These are phyloP conservation scores for Mamestra brassicae DNA, from an alignment of 2,888 invertebrate genomes.

Conservation along the genomic window DNA sequence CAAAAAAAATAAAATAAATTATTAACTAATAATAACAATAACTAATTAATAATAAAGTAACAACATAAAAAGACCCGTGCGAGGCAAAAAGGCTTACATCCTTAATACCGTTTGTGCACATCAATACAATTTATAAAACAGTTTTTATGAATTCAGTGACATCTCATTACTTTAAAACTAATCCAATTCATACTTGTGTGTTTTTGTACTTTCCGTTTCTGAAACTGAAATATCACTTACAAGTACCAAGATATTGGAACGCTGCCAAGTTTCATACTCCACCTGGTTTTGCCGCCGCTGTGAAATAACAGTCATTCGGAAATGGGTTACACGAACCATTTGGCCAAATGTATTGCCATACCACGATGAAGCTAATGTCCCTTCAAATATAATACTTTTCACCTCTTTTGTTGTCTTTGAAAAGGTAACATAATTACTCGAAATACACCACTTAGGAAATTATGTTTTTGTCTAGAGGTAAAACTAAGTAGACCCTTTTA, in stretches of 20 bases:
- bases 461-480: no score
- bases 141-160: background rate
- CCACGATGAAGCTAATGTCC: background rate
- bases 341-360: conserved; percentile 22
- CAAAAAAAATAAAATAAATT: no score
- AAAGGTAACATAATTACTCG: background rate
- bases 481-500: no score
- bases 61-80: no score
- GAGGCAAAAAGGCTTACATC: no score
- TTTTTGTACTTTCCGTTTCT: background rate
- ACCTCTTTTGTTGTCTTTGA: background rate
- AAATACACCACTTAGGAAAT: background rate
- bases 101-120: no score
- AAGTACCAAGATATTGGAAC: conserved; percentile 21
- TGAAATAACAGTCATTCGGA: conserved; percentile 20
- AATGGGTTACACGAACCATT: conserved; percentile 28
- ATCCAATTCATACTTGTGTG: background rate
- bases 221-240: conserved; percentile 14
- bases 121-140: no score
- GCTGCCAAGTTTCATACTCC: conserved; percentile 33
- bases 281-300: conserved; percentile 20
- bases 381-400: background rate
- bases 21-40: no score
- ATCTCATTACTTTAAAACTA: background rate
- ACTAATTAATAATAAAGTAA: no score